These are phyloP conservation scores for Forbesichthys agassizii DNA, from an alignment of 2,113 vertebrate genomes.

Conservation along the genomic window DNA sequence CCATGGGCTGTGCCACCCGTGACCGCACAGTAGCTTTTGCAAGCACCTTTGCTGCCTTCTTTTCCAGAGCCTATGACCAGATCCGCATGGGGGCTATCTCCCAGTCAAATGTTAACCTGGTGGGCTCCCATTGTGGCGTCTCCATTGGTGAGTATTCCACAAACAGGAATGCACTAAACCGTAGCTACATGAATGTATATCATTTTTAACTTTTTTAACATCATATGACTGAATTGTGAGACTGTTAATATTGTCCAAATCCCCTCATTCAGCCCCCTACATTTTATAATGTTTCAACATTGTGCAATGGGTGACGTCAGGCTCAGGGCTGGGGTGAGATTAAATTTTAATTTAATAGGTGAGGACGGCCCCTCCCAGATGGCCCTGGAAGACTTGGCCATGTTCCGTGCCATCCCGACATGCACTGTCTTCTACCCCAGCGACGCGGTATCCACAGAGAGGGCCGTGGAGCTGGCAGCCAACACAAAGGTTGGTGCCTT, in stretches of 20 bases:
- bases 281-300: no score
- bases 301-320: no score
- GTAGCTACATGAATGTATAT: no score
- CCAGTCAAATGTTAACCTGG: slow-evolving; percentile 83
- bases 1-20: slow-evolving; percentile 82
- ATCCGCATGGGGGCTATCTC: slow-evolving; percentile 89
- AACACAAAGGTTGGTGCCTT: slow-evolving; percentile 76
- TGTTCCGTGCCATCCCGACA: slow-evolving; percentile 86
- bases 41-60: slow-evolving; percentile 83
- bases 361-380: slow-evolving; percentile 88
- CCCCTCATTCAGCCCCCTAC: no score
- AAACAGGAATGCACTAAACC: no score
- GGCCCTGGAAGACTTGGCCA: slow-evolving; percentile 87
- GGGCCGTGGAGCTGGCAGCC: slow-evolving; percentile 80
- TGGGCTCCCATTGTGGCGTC: slow-evolving; percentile 84
- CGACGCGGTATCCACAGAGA: slow-evolving; percentile 82
- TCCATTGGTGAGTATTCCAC: slow-evolving; percentile 77
- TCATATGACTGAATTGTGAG: no score
- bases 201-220: no score
- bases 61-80: slow-evolving; percentile 85
- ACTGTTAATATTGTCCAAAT: no score
- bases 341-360: slow-evolving; percentile 59
- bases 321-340: no score
- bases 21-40: slow-evolving; percentile 80
- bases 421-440: slow-evolving; percentile 88